Evolutionary conservation across 2,797 vertebrate species (phyloP), one percentile per base, ranked within the genome.

Genomic region (Ctenopoma multispine): DNA sequence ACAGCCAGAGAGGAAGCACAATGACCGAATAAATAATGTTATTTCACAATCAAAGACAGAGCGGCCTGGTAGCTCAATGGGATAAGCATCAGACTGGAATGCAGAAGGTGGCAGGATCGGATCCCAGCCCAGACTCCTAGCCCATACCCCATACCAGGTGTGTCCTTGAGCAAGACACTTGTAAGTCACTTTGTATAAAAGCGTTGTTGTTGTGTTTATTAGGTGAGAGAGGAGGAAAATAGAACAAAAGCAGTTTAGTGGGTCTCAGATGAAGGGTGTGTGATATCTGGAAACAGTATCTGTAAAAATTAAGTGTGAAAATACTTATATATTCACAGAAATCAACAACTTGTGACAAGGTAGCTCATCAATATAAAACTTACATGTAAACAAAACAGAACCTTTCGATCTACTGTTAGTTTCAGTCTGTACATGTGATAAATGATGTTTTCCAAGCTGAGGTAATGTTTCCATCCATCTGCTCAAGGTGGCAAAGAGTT

Each of bases 221-320:
- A 36, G 48, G 4, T 21, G 43, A 38, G 41, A 7, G 5, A 21
- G 14, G 27, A 15, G 3, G 10, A 63, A 75, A 50, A 54, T 53
- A 14, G 29, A 44, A 80, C 80, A 63, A 41, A 41, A 41, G 55
- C 38, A 55, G 60, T 62, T 23, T 43, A 51, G 40, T 58, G 23
- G 48, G 55, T 59, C 54, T 31, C 23, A 38, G 58, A 72, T 55
- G 44, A 73, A 62, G 63, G 60, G 27, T 47, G 54, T 54, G 54
- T 54, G 48, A 66, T 67, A 82, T 77, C 49, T 62, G 63, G 40
- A 81, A 76, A 60, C 23, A 65, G 56, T 62, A 75, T 70, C 63
- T 53, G 40, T 36, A 46, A 50, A 72, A 44, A 57, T 60, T 51
- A 72, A 41, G 40, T 49, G 46, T 51, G 36, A 64, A 62, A 59